Percentiles rank a stretch among this genome's conserved stretches.
Conservation (phyloP, 2,888 invertebrate species). For the Microlaimidae sp. region DNA sequence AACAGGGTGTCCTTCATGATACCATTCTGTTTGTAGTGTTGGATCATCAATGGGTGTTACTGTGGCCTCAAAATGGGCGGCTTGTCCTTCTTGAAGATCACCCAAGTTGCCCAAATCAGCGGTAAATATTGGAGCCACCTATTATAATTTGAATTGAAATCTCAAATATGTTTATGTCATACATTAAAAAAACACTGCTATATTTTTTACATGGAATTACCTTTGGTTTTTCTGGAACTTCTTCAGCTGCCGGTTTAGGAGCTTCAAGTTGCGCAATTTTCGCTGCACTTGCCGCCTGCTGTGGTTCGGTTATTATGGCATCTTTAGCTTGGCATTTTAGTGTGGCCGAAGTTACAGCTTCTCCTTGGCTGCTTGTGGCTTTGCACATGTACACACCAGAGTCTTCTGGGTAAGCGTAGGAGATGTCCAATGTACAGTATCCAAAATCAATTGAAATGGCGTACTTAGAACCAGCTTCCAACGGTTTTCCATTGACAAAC, state of each 20-base stretch:
- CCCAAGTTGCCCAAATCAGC: conserved; percentile 17
- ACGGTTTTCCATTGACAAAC: conserved; percentile 30
- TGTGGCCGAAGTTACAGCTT: conserved; percentile 84
- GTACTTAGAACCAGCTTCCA: conserved; percentile 32
- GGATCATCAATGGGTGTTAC: conserved; percentile 76
- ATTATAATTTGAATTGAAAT: too few relatives aligned
- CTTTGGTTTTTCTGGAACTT: conserved; percentile 23
- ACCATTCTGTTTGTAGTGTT: conserved; percentile 79
- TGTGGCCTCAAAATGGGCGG: conserved; percentile 76
- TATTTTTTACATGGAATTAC: too few relatives aligned
- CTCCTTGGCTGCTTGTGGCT: conserved; percentile 71
- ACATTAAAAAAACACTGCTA: too few relatives aligned
- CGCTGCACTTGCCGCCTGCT: conserved; percentile 4
- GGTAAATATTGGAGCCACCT: conserved; percentile 19
- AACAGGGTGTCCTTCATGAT: conserved; percentile 71
- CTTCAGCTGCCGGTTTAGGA: conserved; percentile 21
- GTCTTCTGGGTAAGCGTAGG: conserved; percentile 61
- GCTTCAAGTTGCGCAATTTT: conserved; percentile 25
- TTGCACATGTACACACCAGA: conserved; percentile 89
- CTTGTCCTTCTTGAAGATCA: conserved; percentile 51
- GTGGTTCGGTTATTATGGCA: conserved; percentile 11
- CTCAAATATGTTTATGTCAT: too few relatives aligned
- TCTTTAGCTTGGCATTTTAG: conserved; percentile 38
- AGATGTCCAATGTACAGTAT: conserved; percentile 70
- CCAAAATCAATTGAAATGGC: conserved; percentile 90